Conservation (phyloP, 2,113 vertebrate genomes). For the Donacobius atricapilla region DNA sequence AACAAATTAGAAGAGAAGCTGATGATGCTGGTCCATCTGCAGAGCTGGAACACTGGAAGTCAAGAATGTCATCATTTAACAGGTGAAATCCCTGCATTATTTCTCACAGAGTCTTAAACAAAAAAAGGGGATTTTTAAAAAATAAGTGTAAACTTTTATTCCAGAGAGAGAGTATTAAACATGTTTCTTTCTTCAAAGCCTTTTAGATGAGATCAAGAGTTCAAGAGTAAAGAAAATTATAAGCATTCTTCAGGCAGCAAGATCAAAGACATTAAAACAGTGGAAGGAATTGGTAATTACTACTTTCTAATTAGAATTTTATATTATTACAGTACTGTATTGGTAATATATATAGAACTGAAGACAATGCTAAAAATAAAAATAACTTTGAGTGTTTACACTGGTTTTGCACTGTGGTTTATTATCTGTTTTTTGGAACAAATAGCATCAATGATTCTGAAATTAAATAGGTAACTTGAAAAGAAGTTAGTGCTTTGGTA, state of each 20-base stretch:
- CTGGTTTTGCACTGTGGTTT: neutral
- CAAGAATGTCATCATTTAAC: slow-evolving; percentile 77
- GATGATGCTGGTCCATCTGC: slow-evolving; percentile 78
- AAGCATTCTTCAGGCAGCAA: slow-evolving; percentile 79
- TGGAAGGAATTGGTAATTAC: slow-evolving; percentile 81
- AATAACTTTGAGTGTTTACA: neutral
- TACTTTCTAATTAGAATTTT: neutral
- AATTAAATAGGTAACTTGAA: neutral
- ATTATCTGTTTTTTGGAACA: neutral
- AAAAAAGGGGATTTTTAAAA: neutral
- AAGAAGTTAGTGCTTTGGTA: neutral
- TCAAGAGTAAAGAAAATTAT: slow-evolving; percentile 79
- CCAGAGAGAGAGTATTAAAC: neutral
- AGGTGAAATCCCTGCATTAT: slow-evolving; percentile 63
- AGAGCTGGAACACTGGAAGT: slow-evolving; percentile 83
- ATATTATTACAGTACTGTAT: neutral
- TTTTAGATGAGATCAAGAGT: slow-evolving; percentile 81
- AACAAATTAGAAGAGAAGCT: slow-evolving; percentile 82
- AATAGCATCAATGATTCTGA: neutral
- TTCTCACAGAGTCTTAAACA: neutral
- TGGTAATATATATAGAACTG: neutral
- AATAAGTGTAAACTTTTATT: neutral
- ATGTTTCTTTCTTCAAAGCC: slow-evolving; percentile 64
- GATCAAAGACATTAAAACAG: slow-evolving; percentile 71
- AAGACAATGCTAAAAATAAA: neutral